These are phyloP conservation scores for Branchinecta lynchi DNA, from an alignment of 1,140 invertebrate species.

Conservation along the genomic window DNA sequence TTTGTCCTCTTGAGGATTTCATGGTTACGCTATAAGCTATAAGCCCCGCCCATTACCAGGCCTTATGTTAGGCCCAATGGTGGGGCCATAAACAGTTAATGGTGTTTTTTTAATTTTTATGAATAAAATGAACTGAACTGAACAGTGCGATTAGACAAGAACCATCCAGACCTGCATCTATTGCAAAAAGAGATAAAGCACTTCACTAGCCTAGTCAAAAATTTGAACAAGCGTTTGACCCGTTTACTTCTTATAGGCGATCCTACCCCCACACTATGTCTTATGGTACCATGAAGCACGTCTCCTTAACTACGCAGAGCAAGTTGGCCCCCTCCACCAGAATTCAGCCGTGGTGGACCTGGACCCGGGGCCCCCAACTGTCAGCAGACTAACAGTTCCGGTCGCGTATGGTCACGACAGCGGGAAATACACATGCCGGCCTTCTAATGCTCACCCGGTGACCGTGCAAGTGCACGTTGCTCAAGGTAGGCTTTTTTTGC, in stretches of 20 bases:
- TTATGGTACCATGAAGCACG: conserved; percentile 18
- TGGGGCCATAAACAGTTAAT: too few species aligned
- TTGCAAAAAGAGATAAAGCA: too few species aligned
- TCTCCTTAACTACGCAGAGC: conserved; percentile 17
- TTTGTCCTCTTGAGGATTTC: too few species aligned
- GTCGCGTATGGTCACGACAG: conserved; percentile 15
- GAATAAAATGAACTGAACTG: too few species aligned
- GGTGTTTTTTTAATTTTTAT: too few species aligned
- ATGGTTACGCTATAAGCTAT: too few species aligned
- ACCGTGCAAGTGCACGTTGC: conserved; percentile 20
- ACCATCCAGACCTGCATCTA: too few species aligned
- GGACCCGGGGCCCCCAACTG: conserved; percentile 20
- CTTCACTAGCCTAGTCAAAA: too few species aligned
- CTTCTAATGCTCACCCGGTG: conserved; percentile 18
- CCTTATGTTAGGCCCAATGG: too few species aligned
- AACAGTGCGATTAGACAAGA: too few species aligned
- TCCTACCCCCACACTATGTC: conserved; percentile 19
- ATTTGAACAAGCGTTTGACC: too few species aligned
- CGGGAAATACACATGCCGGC: conserved; percentile 19
- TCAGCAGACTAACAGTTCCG: conserved; percentile 18
- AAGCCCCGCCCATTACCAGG: too few species aligned
- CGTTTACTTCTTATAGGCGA: not conserved
- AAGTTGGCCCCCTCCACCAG: conserved; percentile 10
- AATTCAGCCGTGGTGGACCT: conserved; percentile 15
- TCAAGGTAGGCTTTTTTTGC: conserved; percentile 12